Conservation (phyloP, 35 echinoderm and acorn worm species). For the Apostichopus parvimensis region DNA sequence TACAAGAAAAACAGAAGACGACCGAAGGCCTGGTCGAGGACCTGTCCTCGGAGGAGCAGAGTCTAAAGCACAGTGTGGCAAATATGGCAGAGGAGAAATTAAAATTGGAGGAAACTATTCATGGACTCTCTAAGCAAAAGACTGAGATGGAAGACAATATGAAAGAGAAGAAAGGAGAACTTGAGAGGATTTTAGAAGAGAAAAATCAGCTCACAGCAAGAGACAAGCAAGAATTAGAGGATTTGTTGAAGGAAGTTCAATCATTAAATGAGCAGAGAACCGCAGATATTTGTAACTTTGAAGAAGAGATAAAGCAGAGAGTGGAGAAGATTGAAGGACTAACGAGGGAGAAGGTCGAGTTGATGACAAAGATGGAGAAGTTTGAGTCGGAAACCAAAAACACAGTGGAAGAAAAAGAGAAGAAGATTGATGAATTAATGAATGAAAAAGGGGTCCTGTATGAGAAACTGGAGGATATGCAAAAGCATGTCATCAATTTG, state of each 20-base stretch:
- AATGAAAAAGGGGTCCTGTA: neutral
- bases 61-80: conserved; percentile 7
- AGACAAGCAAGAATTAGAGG: neutral
- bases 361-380: neutral
- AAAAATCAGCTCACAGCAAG: neutral
- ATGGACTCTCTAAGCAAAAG: neutral
- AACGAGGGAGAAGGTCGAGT: neutral
- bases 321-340: conserved; percentile 6
- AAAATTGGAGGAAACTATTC: neutral
- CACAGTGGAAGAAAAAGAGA: neutral
- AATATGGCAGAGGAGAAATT: neutral
- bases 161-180: conserved; percentile 24
- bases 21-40: neutral
- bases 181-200: conserved; percentile 26
- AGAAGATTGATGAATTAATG: neutral
- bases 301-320: neutral
- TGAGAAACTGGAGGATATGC: neutral
- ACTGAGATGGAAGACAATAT: conserved; percentile 5
- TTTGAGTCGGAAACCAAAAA: neutral
- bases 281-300: neutral
- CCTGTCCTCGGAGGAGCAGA: neutral
- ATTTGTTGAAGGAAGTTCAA: neutral
- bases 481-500: neutral
- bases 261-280: neutral
- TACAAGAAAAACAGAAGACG: conserved; percentile 3